These are phyloP conservation scores for Lineus longissimus DNA, from an alignment of 1,140 invertebrate genomes.

Conservation along the genomic window DNA sequence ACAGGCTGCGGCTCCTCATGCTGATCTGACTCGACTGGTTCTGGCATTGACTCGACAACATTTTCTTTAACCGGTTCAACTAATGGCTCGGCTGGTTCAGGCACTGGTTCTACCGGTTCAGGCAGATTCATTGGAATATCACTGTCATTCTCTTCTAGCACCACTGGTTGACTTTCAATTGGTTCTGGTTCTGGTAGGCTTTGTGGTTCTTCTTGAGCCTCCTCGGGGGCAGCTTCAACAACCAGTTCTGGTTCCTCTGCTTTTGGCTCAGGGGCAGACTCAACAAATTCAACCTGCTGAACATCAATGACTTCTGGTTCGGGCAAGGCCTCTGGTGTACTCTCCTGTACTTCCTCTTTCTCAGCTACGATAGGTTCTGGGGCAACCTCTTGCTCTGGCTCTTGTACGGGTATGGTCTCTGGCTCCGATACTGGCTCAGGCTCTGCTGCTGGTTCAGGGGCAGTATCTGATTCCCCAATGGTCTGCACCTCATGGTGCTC, in stretches of 20 bases:
- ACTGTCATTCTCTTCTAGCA: neutral
- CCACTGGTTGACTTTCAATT: neutral
- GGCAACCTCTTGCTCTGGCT: slow-evolving; percentile 4
- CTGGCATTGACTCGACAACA: slow-evolving; percentile 2
- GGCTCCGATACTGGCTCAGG: neutral
- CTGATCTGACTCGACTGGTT: neutral
- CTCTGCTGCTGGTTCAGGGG: neutral
- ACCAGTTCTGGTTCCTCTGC: no score
- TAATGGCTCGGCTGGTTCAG: slow-evolving; percentile 3
- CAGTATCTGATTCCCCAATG: neutral
- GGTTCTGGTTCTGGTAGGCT: neutral
- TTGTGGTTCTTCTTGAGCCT: no score
- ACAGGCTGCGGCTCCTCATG: neutral
- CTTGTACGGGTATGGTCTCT: neutral
- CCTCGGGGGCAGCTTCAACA: no score
- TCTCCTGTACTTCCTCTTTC: no score
- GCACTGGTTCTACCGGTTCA: neutral
- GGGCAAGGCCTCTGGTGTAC: no score
- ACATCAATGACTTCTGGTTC: neutral
- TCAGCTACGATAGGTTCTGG: neutral
- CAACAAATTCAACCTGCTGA: neutral
- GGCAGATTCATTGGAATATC: no score
- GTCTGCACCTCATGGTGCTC: neutral
- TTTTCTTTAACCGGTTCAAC: neutral
- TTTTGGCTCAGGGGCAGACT: no score